Percentiles rank a stretch among this genome's conserved stretches.
Conservation (phyloP, 2,888 invertebrate genomes). For the Limnephilus marmoratus region DNA sequence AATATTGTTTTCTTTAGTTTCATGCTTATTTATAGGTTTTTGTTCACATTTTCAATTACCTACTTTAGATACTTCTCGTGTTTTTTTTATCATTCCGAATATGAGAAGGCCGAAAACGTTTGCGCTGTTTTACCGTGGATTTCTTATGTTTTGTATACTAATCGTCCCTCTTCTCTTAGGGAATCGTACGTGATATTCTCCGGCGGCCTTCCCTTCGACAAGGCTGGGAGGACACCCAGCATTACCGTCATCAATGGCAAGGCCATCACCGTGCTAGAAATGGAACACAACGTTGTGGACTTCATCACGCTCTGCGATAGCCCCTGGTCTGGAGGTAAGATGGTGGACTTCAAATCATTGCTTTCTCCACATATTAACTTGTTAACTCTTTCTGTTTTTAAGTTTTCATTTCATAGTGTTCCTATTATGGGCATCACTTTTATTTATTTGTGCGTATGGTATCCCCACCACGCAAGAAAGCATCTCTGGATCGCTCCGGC, state of each 20-base stretch:
- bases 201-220: slow-evolving; percentile 95
- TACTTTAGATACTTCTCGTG: too few species aligned
- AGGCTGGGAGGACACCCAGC: slow-evolving; percentile 92
- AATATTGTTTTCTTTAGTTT: too few species aligned
- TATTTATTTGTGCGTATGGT: too few species aligned
- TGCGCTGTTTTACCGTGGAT: not conserved
- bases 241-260: slow-evolving; percentile 98
- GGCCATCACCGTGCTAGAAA: slow-evolving; percentile 97
- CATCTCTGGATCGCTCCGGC: too few species aligned
- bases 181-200: slow-evolving; percentile 98
- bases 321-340: slow-evolving; percentile 92
- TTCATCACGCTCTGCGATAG: slow-evolving; percentile 97
- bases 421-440: too few species aligned
- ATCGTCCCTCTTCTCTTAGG: slow-evolving; percentile 75
- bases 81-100: too few species aligned
- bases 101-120: not conserved
- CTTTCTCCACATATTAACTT: not conserved
- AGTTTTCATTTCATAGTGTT: not conserved
- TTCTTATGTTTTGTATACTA: not conserved
- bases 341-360: not conserved
- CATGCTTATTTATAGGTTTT: too few species aligned
- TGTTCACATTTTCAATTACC: too few species aligned
- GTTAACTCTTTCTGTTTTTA: not conserved
- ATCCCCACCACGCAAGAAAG: too few species aligned
- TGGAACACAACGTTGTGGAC: slow-evolving; percentile 99